Evolutionary conservation across 2,888 invertebrate species (phyloP), one percentile per base, ranked within the genome.

Genomic region (Tachina grossa): DNA sequence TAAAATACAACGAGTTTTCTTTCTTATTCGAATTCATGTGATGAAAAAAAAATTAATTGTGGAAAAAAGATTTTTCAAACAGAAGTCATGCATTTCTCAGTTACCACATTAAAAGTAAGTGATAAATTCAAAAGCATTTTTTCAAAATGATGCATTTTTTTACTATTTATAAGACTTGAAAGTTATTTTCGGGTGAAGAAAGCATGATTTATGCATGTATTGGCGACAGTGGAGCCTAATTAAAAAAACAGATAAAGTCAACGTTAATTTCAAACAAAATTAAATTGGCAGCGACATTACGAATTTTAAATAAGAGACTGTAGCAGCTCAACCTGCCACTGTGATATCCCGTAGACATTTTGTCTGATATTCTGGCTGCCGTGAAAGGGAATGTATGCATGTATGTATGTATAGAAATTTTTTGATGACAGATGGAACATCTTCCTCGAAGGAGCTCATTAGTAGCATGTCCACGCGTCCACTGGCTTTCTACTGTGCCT

Each of bases 131-230:
- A 39, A 39, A 2, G 39, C 1, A 14, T 59, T 49, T n/a, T 13
- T 49, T 49, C 3, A 1, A 19, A 51, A 9, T 51, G 9, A 51
- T 13, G 5, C 8, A 19, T 9, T 2, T 19, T 51, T 6, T 9
- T 61, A 6, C n/a, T 41, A 3, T 41, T 41, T 41, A 16, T 41
- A 39, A 61, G 61, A n/a, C 47, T 66, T 66, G 47, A 19, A 66
- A 66, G 65, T 49, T 66, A 45, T 65, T 45, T 65, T 19, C 45
- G 31, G n/a, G 39, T 59, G 13, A 22, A 65, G 6, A 59, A 59
- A 61, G 2, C 2, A 16, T 6, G 13, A 6, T 22, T 45, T 19
- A 63, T 14, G 49, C 9, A 41, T 14, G 41, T 51, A 6, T 14
- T 49, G 8, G 14, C 49, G 31, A 41, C 8, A 49, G 43, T 47